Evolutionary conservation across 2,113 vertebrate species (phyloP).

Genomic region (Oncorhynchus keta): DNA sequence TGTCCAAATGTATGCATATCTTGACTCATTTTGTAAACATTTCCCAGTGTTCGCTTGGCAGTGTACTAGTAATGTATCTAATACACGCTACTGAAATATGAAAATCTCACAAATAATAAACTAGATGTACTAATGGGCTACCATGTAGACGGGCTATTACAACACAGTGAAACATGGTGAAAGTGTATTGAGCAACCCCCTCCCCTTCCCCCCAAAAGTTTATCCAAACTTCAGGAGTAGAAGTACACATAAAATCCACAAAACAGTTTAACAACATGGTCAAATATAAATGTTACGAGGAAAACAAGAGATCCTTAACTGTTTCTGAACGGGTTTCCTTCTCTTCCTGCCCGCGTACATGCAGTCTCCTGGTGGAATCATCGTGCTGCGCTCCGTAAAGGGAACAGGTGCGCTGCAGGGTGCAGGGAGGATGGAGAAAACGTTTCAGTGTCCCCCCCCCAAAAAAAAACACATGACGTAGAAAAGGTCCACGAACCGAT

Average conservation of each 20-base stretch:
- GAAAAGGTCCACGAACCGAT: too few species aligned
- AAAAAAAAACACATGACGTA: neutral
- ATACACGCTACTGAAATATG: too few species aligned
- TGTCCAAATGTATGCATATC: too few species aligned
- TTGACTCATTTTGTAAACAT: too few species aligned
- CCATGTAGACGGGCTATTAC: too few species aligned
- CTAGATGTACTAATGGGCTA: too few species aligned
- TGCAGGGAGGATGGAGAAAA: conserved; percentile 45
- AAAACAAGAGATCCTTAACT: conserved; percentile 77
- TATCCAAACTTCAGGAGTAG: neutral
- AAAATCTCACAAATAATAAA: too few species aligned
- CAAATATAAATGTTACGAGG: neutral
- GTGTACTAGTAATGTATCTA: too few species aligned
- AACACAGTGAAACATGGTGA: too few species aligned
- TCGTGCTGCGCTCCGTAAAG: conserved; percentile 74
- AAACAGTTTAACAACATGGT: neutral
- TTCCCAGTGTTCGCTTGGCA: too few species aligned
- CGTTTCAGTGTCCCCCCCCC: conserved; percentile 5
- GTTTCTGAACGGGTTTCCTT: conserved; percentile 93
- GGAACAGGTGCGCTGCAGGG: conserved; percentile 72
- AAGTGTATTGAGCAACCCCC: too few species aligned
- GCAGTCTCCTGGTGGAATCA: conserved; percentile 94
- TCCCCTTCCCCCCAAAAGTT: neutral
- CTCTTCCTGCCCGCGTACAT: conserved; percentile 92
- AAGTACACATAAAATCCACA: neutral